These are phyloP conservation scores for Phrynocephalus vlangalii DNA, from an alignment of 2,797 vertebrate genomes.

Conservation along the genomic window DNA sequence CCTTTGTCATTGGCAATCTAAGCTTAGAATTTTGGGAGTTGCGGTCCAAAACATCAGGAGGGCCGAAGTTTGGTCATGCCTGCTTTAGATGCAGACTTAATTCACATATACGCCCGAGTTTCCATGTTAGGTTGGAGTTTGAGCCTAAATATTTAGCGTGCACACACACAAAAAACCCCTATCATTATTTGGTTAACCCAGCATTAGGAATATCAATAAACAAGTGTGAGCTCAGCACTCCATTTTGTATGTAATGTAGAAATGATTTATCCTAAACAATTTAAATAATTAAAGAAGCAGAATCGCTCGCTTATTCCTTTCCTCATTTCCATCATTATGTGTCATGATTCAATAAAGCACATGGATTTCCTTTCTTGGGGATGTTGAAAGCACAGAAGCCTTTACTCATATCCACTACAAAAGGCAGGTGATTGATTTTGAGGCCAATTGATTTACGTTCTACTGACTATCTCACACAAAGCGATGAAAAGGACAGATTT, in stretches of 20 bases:
- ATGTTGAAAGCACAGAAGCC: slow-evolving; percentile 18
- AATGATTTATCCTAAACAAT: slow-evolving; percentile 59
- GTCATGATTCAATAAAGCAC: slow-evolving; percentile 39
- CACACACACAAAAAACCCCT: slow-evolving; percentile 30
- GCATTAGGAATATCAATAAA: slow-evolving; percentile 56
- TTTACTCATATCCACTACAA: slow-evolving; percentile 35
- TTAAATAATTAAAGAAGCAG: slow-evolving; percentile 57
- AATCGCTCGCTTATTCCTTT: slow-evolving; percentile 54
- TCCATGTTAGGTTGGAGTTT: not conserved
- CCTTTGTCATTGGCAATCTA: too few species aligned
- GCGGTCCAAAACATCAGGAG: too few species aligned
- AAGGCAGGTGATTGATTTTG: slow-evolving; percentile 36
- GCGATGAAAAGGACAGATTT: not conserved
- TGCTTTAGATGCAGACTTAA: not conserved
- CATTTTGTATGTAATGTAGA: slow-evolving; percentile 55
- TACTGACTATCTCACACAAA: not conserved
- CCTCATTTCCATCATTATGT: slow-evolving; percentile 20
- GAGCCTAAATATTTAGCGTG: not conserved
- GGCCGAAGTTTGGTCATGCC: too few species aligned
- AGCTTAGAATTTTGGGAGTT: too few species aligned
- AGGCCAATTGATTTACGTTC: slow-evolving; percentile 20
- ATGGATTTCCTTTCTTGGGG: slow-evolving; percentile 11
- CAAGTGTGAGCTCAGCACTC: slow-evolving; percentile 55
- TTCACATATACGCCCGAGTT: not conserved
- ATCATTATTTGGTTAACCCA: slow-evolving; percentile 58